A percentile compares a stretch with the other conserved stretches of the same genome.
phyloP scores from a whole-genome alignment of 2,113 vertebrate genomes.

The Pogona vitticeps region DNA sequence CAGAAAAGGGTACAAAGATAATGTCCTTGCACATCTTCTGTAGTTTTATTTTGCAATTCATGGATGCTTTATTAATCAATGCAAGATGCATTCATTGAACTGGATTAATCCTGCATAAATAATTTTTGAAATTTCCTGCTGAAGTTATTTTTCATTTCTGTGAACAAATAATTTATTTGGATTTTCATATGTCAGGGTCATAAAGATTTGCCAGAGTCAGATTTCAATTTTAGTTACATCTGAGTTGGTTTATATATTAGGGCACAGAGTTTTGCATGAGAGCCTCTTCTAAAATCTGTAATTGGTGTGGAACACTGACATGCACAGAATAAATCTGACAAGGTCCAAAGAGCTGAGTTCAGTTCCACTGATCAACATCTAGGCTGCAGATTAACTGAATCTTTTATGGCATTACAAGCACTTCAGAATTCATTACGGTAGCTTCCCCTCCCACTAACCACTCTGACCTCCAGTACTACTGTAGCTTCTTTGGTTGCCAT shows the following conservation, averaged over 20 bases:
- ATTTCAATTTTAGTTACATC: conserved; percentile 84
- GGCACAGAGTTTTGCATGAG: conserved; percentile 78
- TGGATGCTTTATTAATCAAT: conserved; percentile 82
- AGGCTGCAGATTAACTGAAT: conserved; percentile 80
- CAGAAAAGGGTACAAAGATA: conserved; percentile 65
- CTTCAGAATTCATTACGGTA: conserved; percentile 74
- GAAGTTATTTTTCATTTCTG: conserved; percentile 84
- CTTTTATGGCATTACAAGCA: conserved; percentile 74
- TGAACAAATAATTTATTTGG: conserved; percentile 83
- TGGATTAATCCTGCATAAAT: conserved; percentile 86
- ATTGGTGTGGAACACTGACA: conserved; percentile 84
- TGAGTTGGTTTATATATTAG: conserved; percentile 80
- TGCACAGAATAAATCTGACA: conserved; percentile 78
- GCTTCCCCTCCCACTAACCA: conserved; percentile 55
- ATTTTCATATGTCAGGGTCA: conserved; percentile 88
- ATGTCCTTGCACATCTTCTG: conserved; percentile 66
- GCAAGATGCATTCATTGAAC: conserved; percentile 81
- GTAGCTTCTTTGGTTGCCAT: conserved; percentile 26
- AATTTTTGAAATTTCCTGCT: conserved; percentile 83
- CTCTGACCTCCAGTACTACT: conserved; percentile 50
- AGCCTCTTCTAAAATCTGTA: conserved; percentile 81
- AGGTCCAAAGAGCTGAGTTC: conserved; percentile 75
- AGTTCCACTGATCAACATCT: conserved; percentile 77
- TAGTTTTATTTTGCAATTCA: conserved; percentile 80
- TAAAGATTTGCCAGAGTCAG: conserved; percentile 85